These are phyloP conservation scores for Tachyglossus aculeatus DNA, from an alignment of 2,797 vertebrate species.

Conservation along the genomic window DNA sequence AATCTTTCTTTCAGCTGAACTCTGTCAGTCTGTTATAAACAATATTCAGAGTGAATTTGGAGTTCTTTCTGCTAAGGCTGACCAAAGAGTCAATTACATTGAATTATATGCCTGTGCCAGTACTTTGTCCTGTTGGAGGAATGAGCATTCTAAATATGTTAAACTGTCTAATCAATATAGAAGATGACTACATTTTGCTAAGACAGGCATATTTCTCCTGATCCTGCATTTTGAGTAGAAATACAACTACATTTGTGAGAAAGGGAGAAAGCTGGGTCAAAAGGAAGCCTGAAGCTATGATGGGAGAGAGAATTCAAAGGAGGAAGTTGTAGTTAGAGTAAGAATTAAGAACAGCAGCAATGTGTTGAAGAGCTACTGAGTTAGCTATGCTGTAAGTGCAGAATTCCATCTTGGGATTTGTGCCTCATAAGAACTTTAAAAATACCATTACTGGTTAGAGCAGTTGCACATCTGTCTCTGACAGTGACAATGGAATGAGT, in stretches of 20 bases:
- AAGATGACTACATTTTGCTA: background rate
- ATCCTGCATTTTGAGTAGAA: background rate
- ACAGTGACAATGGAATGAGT: too few relatives aligned
- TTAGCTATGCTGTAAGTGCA: too few relatives aligned
- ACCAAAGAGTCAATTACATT: slow-evolving; percentile 4
- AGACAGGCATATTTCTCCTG: background rate
- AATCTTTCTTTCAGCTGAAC: slow-evolving; percentile 4
- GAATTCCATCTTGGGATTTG: too few relatives aligned
- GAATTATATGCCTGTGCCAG: slow-evolving; percentile 8
- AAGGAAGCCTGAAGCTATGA: background rate
- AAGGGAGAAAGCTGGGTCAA: background rate
- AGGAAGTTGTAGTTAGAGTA: too few relatives aligned
- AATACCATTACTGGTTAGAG: too few relatives aligned
- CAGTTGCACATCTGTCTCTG: too few relatives aligned
- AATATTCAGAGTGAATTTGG: slow-evolving; percentile 10
- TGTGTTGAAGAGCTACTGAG: too few relatives aligned
- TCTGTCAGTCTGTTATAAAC: slow-evolving; percentile 35
- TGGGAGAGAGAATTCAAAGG: too few relatives aligned
- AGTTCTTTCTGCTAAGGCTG: background rate
- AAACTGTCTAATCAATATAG: background rate
- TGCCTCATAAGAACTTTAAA: too few relatives aligned
- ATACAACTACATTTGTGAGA: background rate
- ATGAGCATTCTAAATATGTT: background rate
- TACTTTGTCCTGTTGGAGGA: slow-evolving; percentile 4
- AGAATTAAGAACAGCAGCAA: too few relatives aligned